Conservation (phyloP, 2,113 vertebrate genomes). For the Xyrauchen texanus region DNA sequence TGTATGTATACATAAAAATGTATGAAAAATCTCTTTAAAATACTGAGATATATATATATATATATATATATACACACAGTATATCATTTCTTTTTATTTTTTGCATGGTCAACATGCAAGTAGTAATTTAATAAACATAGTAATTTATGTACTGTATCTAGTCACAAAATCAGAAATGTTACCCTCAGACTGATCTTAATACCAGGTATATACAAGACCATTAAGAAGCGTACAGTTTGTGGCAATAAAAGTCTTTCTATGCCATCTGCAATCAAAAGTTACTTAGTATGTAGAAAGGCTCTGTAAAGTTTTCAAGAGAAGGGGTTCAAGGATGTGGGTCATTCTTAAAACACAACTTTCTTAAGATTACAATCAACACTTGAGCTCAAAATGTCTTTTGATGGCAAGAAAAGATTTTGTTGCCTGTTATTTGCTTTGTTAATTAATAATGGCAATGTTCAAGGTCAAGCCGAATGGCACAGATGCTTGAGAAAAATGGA, state of each 20-base stretch:
- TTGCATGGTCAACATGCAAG: no score
- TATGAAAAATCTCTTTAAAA: no score
- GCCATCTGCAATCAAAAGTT: conserved; percentile 77
- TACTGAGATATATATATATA: no score
- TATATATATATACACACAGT: no score
- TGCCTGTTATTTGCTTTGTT: conserved; percentile 78
- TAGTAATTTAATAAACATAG: no score
- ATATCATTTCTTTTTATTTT: no score
- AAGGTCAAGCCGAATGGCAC: conserved; percentile 65
- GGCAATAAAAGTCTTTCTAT: conserved; percentile 90
- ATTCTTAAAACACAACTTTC: conserved; percentile 88
- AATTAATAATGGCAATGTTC: conserved; percentile 62
- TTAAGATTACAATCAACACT: conserved; percentile 55
- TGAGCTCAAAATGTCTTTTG: conserved; percentile 42
- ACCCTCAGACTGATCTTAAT: no score
- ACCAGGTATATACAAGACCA: no score
- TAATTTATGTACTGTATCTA: no score
- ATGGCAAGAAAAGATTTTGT: conserved; percentile 94
- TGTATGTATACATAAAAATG: no score
- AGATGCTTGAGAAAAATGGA: conserved; percentile 60
- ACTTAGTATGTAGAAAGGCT: conserved; percentile 53
- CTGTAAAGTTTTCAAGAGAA: background rate
- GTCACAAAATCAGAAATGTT: no score
- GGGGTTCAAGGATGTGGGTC: conserved; percentile 43
- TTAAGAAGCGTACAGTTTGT: conserved; percentile 71